These are phyloP conservation scores for Aspidiotus destructor DNA, from an alignment of 2,888 invertebrate genomes.

Conservation along the genomic window DNA sequence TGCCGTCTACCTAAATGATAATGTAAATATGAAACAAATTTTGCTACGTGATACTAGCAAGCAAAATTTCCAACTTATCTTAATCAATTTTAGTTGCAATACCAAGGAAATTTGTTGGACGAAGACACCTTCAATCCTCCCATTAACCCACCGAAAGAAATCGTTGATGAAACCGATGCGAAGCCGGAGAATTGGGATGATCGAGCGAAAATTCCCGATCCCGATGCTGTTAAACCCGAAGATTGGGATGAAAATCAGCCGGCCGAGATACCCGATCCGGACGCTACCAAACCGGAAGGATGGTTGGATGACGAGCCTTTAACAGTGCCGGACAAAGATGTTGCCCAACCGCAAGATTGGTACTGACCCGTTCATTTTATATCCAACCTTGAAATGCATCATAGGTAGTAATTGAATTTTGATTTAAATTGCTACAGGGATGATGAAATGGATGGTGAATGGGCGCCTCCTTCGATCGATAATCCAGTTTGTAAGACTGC, in stretches of 20 bases:
- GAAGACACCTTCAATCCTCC: constrained; percentile 71
- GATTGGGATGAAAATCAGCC: constrained; percentile 97
- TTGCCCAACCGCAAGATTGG: constrained; percentile 85
- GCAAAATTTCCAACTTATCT: not conserved
- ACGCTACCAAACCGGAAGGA: constrained; percentile 72
- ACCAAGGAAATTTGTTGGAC: constrained; percentile 74
- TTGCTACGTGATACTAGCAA: not conserved
- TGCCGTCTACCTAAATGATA: constrained; percentile 71
- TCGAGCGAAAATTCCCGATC: constrained; percentile 81
- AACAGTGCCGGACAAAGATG: constrained; percentile 74
- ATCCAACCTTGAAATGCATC: not conserved
- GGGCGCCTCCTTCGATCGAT: constrained; percentile 88
- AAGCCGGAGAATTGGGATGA: constrained; percentile 95
- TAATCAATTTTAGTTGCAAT: constrained; percentile 32
- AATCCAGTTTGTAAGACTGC: constrained; percentile 74
- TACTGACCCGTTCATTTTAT: constrained; percentile 36
- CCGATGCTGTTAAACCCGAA: constrained; percentile 77
- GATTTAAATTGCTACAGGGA: constrained; percentile 54
- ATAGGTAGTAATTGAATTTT: not conserved
- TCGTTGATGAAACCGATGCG: constrained; percentile 46
- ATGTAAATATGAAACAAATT: constrained; percentile 41
- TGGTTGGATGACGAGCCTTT: constrained; percentile 90
- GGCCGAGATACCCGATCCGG: constrained; percentile 74
- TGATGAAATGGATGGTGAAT: constrained; percentile 95
- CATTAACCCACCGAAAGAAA: constrained; percentile 92